Evolutionary conservation across 2,113 vertebrate genomes (phyloP), one percentile per base, ranked within the genome.

Genomic region (Mesembrinibis cayennensis): DNA sequence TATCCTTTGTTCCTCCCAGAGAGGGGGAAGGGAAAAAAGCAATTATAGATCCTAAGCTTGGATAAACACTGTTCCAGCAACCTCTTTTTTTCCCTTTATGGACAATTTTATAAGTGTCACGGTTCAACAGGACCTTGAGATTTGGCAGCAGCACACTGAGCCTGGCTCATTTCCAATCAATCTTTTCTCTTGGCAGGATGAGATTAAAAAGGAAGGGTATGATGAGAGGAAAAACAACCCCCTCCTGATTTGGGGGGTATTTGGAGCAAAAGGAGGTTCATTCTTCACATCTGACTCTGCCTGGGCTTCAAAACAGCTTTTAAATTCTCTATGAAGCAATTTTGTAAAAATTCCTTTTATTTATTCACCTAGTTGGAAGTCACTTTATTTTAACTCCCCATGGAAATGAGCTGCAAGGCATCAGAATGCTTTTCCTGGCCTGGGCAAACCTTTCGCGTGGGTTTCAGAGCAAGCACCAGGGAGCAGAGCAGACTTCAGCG

Each of bases 381-480:
- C 59, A 30, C 38, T 80, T 79, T 30, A 61, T 40, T 83, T 66
- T 13, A 62, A 21, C 6, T 76, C 47, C 21, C 17, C 1, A 0
- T 23, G 26, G 45, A 82, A 87, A 85, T 6, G 8, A 52, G 55
- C 42, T 17, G 13, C 80, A 73, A 32, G n/a, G 61, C 53, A 47
- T n/a, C 13, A 7, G 16, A n/a, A 55, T 2, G 21, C 55, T 74
- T 53, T 42, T 49, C 82, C 55, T 71, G 50, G 25, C 42, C 59
- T 3, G 3, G 34, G 36, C 10, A 94, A 53, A 82, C 38, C 61
- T 59, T 70, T 32, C 0, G 0, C 2, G 1, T 13, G 34, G 25
- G 38, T 36, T 65, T 20, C 44, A 38, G 44, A 87, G 56, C 8
- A 42, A 61, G 32, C 2, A 5, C 45, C 0, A 0, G 29, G 30